Base-by-base conservation (phyloP, 2,797 vertebrate genomes). In the Danio kyathit region DNA sequence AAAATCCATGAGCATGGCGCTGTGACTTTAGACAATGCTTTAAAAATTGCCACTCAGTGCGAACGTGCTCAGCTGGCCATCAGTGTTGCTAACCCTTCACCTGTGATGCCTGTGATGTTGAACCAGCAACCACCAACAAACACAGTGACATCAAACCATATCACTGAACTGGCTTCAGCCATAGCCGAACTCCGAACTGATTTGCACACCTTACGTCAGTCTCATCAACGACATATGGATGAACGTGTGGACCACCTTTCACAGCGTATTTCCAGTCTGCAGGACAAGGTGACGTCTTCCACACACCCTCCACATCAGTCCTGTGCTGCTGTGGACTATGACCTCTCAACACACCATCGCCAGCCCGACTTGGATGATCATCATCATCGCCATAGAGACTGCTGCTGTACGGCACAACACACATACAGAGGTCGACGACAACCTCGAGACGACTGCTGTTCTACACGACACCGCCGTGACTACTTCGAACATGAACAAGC, bases 1-100 rank as follows among this genome's bases (percentile, higher is more conserved):
- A 83, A 80, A 83, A 70, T 75, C 7, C 76, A 79, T 73, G 46
- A 80, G 54, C 76, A 75, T 54, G 71, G 76, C 0, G 14, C 76
- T 9, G n/a, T 64, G 0, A 75, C 56, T 14, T 61, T 79, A 7
- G 76, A 79, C 5, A 46, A 44, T 66, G 70, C 56, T 3, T 46
- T 82, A 48, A 76, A 71, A 63, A 57, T 76, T 7, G 74, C 80
- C 10, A 44, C 46, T n/a, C 74, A 82, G 21, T 76, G 64, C 41
- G 13, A 80, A 40, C 7, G 12, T 59, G 80, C 44, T 8, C 81
- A 71, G 54, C 54, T 82, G 21, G 81, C 48, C 14, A 38, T 77
- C 19, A 82, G 9, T 48, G 65, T 75, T 17, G 13, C 72, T 46
- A 46, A 7, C 7, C 46, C 41, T 40, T n/a, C 10, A 16, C n/a